These are phyloP conservation scores for Sisyra nigra DNA, from an alignment of 2,888 invertebrate genomes.

Conservation along the genomic window DNA sequence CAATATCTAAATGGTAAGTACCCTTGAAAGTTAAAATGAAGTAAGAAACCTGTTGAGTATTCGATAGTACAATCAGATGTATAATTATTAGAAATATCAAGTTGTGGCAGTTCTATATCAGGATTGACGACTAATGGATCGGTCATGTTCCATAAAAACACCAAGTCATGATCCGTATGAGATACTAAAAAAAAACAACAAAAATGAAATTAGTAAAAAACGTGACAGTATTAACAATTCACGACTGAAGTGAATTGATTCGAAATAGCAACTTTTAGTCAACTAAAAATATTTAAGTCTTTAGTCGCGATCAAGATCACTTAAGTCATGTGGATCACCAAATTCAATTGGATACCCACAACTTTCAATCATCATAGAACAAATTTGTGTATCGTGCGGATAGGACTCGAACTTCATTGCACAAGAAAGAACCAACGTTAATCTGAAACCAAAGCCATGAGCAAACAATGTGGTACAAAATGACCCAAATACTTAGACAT, in stretches of 20 bases:
- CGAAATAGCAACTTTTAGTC: no score
- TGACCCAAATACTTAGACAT: slow-evolving; percentile 66
- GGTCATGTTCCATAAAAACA: slow-evolving; percentile 79
- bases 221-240: neutral
- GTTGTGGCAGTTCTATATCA: slow-evolving; percentile 75
- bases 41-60: slow-evolving; percentile 51
- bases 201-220: neutral
- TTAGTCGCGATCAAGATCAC: no score
- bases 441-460: slow-evolving; percentile 32
- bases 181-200: slow-evolving; percentile 51
- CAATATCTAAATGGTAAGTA: neutral
- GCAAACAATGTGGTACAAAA: neutral
- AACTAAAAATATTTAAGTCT: no score
- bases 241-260: no score
- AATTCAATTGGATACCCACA: no score
- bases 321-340: no score
- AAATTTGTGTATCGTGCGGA: slow-evolving; percentile 87
- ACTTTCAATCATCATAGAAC: slow-evolving; percentile 89
- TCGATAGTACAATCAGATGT: slow-evolving; percentile 80
- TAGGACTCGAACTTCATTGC: slow-evolving; percentile 91
- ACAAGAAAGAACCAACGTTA: slow-evolving; percentile 79
- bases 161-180: slow-evolving; percentile 76
- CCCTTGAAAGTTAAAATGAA: neutral
- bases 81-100: slow-evolving; percentile 73
- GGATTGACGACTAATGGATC: slow-evolving; percentile 77